Conservation (phyloP, 2,113 vertebrate species). For the Crotalus horridus region DNA sequence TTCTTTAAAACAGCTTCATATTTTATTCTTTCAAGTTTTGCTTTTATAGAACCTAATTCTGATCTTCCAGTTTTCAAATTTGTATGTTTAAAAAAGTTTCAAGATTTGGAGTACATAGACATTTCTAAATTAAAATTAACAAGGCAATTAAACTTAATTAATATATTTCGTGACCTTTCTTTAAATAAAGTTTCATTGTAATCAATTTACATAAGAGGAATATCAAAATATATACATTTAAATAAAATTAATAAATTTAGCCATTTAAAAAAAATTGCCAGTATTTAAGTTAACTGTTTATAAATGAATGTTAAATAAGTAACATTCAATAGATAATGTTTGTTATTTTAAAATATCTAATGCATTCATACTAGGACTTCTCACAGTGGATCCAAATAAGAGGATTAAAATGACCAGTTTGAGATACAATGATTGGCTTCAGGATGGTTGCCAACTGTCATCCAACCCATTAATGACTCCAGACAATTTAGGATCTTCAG, state of each 20-base stretch:
- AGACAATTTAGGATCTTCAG: constrained; percentile 92
- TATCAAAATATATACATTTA: background rate
- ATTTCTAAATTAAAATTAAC: background rate
- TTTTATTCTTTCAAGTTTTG: background rate
- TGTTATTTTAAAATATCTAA: constrained; percentile 27
- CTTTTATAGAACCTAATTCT: background rate
- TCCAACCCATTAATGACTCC: constrained; percentile 98
- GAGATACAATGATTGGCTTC: constrained; percentile 93
- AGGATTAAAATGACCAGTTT: constrained; percentile 97
- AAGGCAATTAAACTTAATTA: background rate
- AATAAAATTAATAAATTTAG: background rate
- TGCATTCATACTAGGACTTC: constrained; percentile 77
- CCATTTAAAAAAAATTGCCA: background rate
- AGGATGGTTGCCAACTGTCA: constrained; percentile 95
- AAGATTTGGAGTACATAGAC: background rate
- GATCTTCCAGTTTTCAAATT: background rate
- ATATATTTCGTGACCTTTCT: background rate
- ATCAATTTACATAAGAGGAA: background rate
- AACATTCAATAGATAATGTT: constrained; percentile 11
- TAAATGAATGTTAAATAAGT: constrained; percentile 3
- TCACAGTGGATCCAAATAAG: constrained; percentile 97
- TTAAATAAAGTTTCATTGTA: background rate
- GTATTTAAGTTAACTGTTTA: background rate
- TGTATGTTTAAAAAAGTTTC: background rate
- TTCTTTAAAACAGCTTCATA: background rate